Percentiles rank a stretch among this genome's conserved stretches.
Conservation (phyloP, 2,888 invertebrate species). For the Hedya salicella region DNA sequence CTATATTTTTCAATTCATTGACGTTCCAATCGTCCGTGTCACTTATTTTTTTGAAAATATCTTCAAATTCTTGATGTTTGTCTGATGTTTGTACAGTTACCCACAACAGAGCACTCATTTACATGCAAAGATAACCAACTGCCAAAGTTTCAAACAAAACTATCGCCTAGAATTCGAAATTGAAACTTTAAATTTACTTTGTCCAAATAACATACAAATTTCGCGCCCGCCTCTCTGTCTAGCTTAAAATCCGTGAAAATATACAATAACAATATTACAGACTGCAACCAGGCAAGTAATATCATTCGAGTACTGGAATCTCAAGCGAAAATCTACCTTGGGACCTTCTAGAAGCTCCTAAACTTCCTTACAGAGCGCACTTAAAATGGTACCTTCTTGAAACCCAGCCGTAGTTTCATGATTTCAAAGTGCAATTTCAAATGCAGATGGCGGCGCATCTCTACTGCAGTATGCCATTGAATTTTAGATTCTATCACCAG, state of each 20-base stretch:
- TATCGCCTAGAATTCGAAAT: background rate
- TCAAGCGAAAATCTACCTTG: constrained; percentile 22
- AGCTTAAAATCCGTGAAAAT: constrained; percentile 60
- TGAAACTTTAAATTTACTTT: constrained; percentile 28
- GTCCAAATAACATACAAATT: constrained; percentile 35
- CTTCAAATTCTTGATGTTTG: no score
- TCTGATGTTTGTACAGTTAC: background rate
- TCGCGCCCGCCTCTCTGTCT: constrained; percentile 21
- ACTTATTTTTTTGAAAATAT: no score
- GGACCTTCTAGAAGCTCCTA: background rate
- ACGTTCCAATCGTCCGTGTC: no score
- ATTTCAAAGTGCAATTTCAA: constrained; percentile 40
- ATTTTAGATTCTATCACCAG: constrained; percentile 46
- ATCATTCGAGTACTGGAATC: constrained; percentile 43
- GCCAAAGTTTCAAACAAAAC: constrained; percentile 16
- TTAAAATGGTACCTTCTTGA: constrained; percentile 6
- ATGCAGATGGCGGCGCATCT: constrained; percentile 35
- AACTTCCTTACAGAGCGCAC: background rate
- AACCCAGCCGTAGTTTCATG: constrained; percentile 29
- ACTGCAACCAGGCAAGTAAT: constrained; percentile 56
- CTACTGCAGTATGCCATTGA: constrained; percentile 39
- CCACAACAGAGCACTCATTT: background rate
- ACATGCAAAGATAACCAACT: constrained; percentile 7
- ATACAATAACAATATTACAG: constrained; percentile 65
- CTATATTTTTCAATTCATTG: no score